A percentile compares a stretch with the other conserved stretches of the same genome.
Conservation (phyloP, 2,797 vertebrate species). For the Sebastes trivittatus region DNA sequence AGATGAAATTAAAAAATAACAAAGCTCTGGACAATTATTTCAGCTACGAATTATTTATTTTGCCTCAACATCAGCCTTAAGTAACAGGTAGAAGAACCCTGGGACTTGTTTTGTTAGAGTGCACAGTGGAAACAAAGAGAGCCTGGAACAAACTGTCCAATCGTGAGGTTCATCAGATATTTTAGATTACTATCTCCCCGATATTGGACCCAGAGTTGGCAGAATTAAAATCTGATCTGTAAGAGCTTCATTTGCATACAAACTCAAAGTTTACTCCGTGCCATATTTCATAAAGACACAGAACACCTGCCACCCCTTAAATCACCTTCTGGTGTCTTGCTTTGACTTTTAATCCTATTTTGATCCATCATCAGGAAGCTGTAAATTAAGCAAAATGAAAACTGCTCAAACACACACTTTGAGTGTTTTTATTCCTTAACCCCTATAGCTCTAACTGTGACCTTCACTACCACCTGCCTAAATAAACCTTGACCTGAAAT, state of each 20-base stretch:
- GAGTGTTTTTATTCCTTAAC: no score
- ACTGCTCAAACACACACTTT: not conserved
- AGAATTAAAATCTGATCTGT: not conserved
- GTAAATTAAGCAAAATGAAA: not conserved
- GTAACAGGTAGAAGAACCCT: not conserved
- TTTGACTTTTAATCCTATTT: not conserved
- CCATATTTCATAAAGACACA: not conserved
- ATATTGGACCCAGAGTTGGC: not conserved
- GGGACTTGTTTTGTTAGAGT: slow-evolving; percentile 1
- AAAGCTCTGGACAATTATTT: not conserved
- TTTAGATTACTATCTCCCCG: not conserved
- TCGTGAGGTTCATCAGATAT: not conserved
- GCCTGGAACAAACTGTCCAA: slow-evolving; percentile 12
- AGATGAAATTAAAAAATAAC: not conserved
- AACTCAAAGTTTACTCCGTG: not conserved
- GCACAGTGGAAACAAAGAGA: not conserved
- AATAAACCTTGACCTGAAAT: not conserved
- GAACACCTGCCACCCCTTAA: not conserved
- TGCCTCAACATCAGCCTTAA: not conserved
- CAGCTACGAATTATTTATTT: not conserved
- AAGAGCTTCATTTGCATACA: not conserved
- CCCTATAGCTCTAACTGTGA: not conserved
- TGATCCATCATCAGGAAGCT: not conserved
- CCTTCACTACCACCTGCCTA: not conserved
- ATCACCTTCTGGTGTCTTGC: not conserved